These are phyloP conservation scores for Cryptocephalus moraei DNA, from an alignment of 2,888 invertebrate species.

Conservation along the genomic window DNA sequence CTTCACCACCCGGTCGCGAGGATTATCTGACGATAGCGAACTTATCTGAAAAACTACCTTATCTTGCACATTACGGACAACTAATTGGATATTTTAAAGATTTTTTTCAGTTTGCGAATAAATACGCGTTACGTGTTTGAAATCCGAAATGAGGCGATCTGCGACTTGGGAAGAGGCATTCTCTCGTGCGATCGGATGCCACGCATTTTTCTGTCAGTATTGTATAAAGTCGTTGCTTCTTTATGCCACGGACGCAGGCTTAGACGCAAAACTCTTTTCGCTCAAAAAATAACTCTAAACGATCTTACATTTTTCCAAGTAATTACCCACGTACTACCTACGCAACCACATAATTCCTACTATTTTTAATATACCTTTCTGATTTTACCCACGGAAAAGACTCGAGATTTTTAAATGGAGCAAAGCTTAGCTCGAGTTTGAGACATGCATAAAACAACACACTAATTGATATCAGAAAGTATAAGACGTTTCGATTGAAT, in stretches of 20 bases:
- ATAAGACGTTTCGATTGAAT: no score
- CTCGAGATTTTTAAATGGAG: no score
- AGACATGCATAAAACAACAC: no score
- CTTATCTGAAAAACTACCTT: conserved; percentile 29
- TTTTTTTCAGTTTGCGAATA: conserved; percentile 30
- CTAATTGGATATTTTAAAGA: conserved; percentile 34
- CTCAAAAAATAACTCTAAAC: no score
- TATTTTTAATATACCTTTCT: no score
- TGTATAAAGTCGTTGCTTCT: conserved; percentile 16
- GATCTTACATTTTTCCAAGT: no score
- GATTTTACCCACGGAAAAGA: no score
- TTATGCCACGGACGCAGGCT: background rate
- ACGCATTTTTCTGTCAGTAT: conserved; percentile 18
- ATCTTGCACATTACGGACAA: conserved; percentile 33
- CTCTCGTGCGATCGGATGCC: conserved; percentile 15
- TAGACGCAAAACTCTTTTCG: no score
- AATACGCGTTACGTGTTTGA: conserved; percentile 30
- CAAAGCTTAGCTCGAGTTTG: no score
- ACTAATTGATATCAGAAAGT: no score
- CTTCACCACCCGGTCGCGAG: conserved; percentile 29
- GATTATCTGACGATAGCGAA: conserved; percentile 30
- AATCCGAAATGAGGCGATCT: conserved; percentile 26
- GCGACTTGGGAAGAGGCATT: conserved; percentile 21
- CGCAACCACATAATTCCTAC: no score
- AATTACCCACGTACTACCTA: no score